phyloP scores from a whole-genome alignment of 2,113 vertebrate genomes.

The Larimichthys polyactis region DNA sequence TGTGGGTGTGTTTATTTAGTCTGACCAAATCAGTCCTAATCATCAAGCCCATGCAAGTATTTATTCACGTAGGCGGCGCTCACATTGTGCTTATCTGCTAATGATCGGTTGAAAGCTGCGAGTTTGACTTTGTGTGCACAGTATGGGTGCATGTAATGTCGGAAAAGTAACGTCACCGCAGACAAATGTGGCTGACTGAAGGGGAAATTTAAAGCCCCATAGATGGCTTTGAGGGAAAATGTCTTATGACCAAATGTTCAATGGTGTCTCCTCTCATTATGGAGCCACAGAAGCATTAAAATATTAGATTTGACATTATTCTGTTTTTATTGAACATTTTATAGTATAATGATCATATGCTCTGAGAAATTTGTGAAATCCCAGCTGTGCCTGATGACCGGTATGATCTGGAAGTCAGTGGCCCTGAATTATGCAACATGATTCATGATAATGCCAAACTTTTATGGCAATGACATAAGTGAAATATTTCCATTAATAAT shows the following conservation, averaged over 20 bases:
- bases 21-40: not conserved
- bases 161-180: not conserved
- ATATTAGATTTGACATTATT: no score
- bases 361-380: not conserved
- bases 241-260: no score
- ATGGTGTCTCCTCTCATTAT: no score
- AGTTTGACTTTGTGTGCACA: not conserved
- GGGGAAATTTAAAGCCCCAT: not conserved
- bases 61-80: constrained; percentile 10
- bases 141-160: not conserved
- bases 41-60: not conserved
- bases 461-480: not conserved
- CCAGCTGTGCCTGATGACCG: not conserved
- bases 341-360: no score
- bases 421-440: not conserved
- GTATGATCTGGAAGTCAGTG: not conserved
- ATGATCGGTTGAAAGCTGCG: constrained; percentile 4
- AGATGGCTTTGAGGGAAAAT: not conserved
- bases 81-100: not conserved
- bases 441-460: not conserved
- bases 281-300: not conserved
- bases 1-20: constrained; percentile 19
- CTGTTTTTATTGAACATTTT: no score
- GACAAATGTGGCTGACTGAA: not conserved
- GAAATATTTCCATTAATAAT: constrained; percentile 17